Conservation (phyloP, 2,113 vertebrate species). For the Petrocephalus zakoni region DNA sequence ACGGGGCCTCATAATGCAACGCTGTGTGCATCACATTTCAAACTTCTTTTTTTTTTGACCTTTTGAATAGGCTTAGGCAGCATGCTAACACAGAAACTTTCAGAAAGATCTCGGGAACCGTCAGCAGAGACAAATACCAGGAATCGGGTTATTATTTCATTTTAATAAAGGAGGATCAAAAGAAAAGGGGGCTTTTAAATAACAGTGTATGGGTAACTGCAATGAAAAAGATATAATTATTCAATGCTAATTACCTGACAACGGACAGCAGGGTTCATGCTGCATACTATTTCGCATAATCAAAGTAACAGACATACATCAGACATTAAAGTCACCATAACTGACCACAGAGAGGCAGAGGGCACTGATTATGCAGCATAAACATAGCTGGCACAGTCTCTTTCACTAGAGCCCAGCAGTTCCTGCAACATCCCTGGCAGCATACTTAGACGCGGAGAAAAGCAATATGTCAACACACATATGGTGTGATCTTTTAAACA, state of each 20-base stretch:
- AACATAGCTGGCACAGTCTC: background rate
- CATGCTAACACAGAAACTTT: slow-evolving; percentile 11
- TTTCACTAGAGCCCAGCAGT: background rate
- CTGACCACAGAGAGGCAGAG: background rate
- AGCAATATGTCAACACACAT: background rate
- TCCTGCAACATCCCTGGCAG: background rate
- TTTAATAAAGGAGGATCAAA: slow-evolving; percentile 16
- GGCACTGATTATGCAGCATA: background rate
- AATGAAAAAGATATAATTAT: background rate
- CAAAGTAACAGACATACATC: background rate
- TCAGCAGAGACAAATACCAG: slow-evolving; percentile 49
- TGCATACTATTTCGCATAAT: background rate
- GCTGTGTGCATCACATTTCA: slow-evolving; percentile 37
- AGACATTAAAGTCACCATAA: background rate
- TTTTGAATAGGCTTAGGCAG: slow-evolving; percentile 67
- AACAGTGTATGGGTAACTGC: background rate
- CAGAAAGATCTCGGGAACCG: background rate
- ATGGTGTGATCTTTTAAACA: background rate
- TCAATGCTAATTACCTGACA: slow-evolving; percentile 5
- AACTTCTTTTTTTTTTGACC: slow-evolving; percentile 50
- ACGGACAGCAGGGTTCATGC: background rate
- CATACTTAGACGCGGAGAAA: background rate
- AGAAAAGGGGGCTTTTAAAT: background rate
- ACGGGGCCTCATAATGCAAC: slow-evolving; percentile 48
- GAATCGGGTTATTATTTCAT: slow-evolving; percentile 66